phyloP scores from a whole-genome alignment of 2,113 vertebrate species.

The Peromyscus maniculatus region DNA sequence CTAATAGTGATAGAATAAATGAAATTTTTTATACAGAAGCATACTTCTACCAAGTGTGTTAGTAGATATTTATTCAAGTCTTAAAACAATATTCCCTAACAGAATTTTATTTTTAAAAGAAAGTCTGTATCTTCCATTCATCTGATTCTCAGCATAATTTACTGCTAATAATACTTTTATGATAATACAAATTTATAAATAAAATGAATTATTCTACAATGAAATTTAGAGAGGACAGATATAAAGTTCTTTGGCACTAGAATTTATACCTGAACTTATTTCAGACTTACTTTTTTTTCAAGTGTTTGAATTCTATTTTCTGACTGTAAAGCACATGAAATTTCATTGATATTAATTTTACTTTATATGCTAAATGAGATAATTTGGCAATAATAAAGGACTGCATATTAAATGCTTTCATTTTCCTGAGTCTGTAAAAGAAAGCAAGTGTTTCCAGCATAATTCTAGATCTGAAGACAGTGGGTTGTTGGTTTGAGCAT shows the following conservation, averaged over 20 bases:
- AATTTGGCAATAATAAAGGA: not conserved
- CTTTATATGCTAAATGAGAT: not conserved
- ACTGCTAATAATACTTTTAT: constrained; percentile 1
- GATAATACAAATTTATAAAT: not conserved
- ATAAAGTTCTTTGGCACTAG: not conserved
- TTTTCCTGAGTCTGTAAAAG: constrained; percentile 48
- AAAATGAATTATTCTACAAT: not conserved
- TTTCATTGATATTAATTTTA: constrained; percentile 24
- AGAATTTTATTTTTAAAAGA: not conserved
- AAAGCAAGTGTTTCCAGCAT: constrained; percentile 43
- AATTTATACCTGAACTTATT: not conserved
- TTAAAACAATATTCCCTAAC: not conserved
- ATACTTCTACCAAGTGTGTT: not conserved
- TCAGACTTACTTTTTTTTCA: not conserved
- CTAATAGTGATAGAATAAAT: not conserved
- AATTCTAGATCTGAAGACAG: constrained; percentile 19
- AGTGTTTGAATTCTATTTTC: not conserved
- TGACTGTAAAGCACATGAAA: not conserved
- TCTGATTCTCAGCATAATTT: not conserved
- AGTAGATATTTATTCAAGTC: not conserved
- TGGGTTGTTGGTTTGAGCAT: constrained; percentile 37
- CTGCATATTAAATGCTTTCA: not conserved
- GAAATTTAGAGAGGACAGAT: constrained; percentile 16
- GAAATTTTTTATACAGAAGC: not conserved
- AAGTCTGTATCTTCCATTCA: not conserved